Evolutionary conservation across 2,888 invertebrate genomes (phyloP).

Genomic region (Nephrotoma appendiculata): DNA sequence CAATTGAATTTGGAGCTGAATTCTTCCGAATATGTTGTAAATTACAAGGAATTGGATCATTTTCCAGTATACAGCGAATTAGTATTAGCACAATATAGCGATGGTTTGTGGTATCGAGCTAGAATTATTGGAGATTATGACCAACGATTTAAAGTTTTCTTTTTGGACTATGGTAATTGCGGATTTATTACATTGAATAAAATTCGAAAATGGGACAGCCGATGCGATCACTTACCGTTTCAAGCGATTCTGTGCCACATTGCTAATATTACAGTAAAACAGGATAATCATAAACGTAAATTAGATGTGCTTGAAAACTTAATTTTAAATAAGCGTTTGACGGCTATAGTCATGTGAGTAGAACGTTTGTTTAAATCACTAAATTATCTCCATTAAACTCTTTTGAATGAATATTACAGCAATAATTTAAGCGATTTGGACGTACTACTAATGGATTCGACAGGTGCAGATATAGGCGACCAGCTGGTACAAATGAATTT

Average conservation of each 20-base stretch:
- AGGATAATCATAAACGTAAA: neutral
- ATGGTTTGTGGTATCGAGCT: constrained; percentile 25
- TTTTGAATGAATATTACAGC: neutral
- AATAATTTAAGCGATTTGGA: neutral
- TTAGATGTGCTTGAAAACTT: neutral
- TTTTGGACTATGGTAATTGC: constrained; percentile 27
- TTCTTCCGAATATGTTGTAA: neutral
- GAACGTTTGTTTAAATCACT: neutral
- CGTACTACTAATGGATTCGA: neutral
- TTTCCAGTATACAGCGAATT: constrained; percentile 13
- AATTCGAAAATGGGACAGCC: constrained; percentile 19
- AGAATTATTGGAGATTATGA: constrained; percentile 17
- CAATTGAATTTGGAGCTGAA: neutral
- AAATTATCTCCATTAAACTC: no score
- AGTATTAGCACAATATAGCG: constrained; percentile 23
- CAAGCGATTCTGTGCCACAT: constrained; percentile 22
- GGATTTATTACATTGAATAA: constrained; percentile 18
- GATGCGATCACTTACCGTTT: constrained; percentile 19
- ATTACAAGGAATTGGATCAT: neutral
- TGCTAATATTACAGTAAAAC: neutral
- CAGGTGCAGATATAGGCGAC: neutral
- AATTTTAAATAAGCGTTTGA: constrained; percentile 2
- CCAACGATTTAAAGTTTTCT: constrained; percentile 18
- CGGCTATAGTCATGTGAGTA: neutral
- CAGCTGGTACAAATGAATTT: neutral